phyloP scores from a whole-genome alignment of 2,113 vertebrate genomes.

The Caretta caretta region DNA sequence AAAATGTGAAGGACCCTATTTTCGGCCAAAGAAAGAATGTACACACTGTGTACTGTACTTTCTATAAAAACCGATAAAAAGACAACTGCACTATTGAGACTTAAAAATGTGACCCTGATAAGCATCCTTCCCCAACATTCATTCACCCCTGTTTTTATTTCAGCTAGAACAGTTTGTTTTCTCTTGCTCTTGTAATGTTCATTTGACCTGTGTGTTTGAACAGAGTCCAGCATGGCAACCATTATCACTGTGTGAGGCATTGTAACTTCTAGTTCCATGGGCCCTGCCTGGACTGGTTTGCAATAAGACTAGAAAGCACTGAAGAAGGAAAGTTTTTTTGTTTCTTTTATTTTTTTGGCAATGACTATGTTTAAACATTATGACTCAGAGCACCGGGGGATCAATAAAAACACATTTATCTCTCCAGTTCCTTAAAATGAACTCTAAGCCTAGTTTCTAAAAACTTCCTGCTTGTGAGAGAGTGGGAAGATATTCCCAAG shows the following conservation, averaged over 20 bases:
- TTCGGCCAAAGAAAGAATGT: accelerated
- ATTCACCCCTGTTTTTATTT: neutral
- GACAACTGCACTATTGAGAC: neutral
- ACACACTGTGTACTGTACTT: neutral
- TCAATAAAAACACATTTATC: slow-evolving; percentile 68
- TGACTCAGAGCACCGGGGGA: slow-evolving; percentile 62
- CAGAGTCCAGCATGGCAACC: neutral
- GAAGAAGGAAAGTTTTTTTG: neutral
- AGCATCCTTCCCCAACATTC: neutral
- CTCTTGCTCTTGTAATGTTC: neutral
- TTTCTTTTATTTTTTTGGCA: slow-evolving; percentile 45
- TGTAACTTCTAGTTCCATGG: slow-evolving; percentile 29
- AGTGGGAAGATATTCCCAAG: slow-evolving; percentile 31
- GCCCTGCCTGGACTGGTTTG: neutral
- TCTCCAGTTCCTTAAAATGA: slow-evolving; percentile 50
- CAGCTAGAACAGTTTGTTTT: neutral
- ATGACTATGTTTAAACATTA: neutral
- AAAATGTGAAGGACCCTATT: accelerated
- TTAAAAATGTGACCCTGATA: neutral
- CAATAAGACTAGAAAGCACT: slow-evolving; percentile 47
- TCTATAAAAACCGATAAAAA: neutral
- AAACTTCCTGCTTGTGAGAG: slow-evolving; percentile 48
- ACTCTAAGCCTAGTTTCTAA: slow-evolving; percentile 35
- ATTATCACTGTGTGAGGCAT: neutral
- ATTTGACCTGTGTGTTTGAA: slow-evolving; percentile 31